Conservation (phyloP, 1,140 invertebrate species). For the Thaumatotibia leucotreta region DNA sequence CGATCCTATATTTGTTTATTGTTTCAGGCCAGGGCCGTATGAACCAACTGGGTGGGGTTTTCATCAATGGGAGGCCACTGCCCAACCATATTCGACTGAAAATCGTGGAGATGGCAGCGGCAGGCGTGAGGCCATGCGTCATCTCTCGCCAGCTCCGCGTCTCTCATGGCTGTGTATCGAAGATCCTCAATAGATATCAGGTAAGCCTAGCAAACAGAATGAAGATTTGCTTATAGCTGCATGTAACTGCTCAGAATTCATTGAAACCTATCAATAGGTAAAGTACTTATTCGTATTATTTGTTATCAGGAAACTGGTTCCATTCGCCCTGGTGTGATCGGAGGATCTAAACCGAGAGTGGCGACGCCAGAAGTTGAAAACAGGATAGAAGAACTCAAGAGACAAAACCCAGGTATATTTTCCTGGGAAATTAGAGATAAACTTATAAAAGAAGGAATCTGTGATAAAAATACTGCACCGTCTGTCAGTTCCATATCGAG, state of each 20-base stretch:
- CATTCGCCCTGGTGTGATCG: slow-evolving; percentile 93
- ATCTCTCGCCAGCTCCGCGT: slow-evolving; percentile 92
- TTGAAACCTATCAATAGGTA: neutral
- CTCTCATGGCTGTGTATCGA: slow-evolving; percentile 94
- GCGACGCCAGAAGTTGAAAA: slow-evolving; percentile 93
- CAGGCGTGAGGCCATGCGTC: slow-evolving; percentile 91
- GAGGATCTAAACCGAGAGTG: slow-evolving; percentile 91
- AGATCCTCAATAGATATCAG: slow-evolving; percentile 90
- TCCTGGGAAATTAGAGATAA: slow-evolving; percentile 98
- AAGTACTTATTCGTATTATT: slow-evolving; percentile 11
- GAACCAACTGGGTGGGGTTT: slow-evolving; percentile 94
- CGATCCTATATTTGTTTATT: slow-evolving; percentile 27
- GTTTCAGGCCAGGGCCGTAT: slow-evolving; percentile 91
- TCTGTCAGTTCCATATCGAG: slow-evolving; percentile 92
- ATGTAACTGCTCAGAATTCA: too few relatives aligned
- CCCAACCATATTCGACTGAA: slow-evolving; percentile 92
- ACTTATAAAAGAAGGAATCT: slow-evolving; percentile 88
- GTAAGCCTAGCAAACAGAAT: slow-evolving; percentile 29
- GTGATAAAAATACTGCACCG: slow-evolving; percentile 91
- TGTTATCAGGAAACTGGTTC: slow-evolving; percentile 88
- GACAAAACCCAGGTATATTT: slow-evolving; percentile 95
- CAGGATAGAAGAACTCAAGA: slow-evolving; percentile 94
- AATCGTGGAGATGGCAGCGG: slow-evolving; percentile 93
- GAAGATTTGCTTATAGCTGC: neutral
- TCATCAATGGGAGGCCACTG: slow-evolving; percentile 93